phyloP scores from a whole-genome alignment of 2,888 invertebrate species.

The Norana najaformis region DNA sequence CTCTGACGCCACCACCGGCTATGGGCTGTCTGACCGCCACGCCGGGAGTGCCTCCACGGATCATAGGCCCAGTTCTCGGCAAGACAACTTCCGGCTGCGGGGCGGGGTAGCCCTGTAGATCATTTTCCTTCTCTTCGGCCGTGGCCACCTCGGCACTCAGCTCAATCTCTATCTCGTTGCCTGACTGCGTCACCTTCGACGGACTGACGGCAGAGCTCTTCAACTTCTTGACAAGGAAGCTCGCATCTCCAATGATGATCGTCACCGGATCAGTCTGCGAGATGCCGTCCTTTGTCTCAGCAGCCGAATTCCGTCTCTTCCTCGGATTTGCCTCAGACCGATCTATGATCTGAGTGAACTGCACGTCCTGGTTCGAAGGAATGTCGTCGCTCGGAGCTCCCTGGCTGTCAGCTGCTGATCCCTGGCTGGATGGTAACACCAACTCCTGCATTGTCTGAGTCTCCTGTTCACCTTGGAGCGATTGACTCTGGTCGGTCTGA shows the following conservation, averaged over 20 bases:
- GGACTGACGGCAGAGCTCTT: constrained; percentile 42
- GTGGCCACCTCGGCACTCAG: constrained; percentile 34
- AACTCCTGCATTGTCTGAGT: background rate
- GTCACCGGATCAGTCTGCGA: constrained; percentile 47
- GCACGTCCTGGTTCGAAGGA: background rate
- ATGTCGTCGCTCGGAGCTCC: background rate
- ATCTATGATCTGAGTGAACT: background rate
- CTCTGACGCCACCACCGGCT: constrained; percentile 29
- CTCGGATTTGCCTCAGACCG: background rate
- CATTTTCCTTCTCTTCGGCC: constrained; percentile 26
- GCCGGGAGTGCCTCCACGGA: background rate
- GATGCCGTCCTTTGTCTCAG: constrained; percentile 14
- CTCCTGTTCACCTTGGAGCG: background rate
- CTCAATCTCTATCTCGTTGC: constrained; percentile 45
- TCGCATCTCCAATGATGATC: constrained; percentile 48
- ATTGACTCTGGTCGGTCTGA: background rate
- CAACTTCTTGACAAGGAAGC: constrained; percentile 45
- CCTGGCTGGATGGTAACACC: background rate
- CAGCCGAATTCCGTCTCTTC: background rate
- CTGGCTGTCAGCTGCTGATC: background rate
- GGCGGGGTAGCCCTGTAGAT: background rate
- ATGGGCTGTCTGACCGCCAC: background rate
- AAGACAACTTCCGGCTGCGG: background rate
- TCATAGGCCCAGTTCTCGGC: background rate
- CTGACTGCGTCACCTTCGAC: constrained; percentile 40